Base-by-base conservation (phyloP, 2,888 invertebrate species). In the Limnephilus auricula region DNA sequence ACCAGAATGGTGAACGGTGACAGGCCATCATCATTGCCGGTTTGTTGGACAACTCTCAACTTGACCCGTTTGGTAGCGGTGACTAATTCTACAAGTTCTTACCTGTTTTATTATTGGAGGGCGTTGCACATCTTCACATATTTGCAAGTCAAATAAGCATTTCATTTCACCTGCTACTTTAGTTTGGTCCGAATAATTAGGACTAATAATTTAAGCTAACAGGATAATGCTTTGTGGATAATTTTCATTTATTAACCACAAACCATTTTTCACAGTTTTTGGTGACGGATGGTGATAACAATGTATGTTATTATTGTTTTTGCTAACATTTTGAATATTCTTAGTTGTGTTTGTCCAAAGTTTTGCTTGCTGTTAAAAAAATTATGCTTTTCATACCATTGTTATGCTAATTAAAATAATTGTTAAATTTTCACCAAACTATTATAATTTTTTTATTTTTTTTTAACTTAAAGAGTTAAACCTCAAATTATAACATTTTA, bases 31-130 rank as follows among this genome's bases (percentile, higher is more conserved):
- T 45, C 3, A 15, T 15, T 1, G n/a, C 2, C 25, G 2, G 10
- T 65, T n/a, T 65, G 65, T 65, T n/a, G n/a, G 65, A 65, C 65
- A 65, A 65, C 25, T 65, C 65, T 25, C 25, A 65, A 65, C 25
- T 65, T 65, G 65, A 65, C 25, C 65, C n/a, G 65, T 65, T 18
- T 65, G n/a, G 65, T 25, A 65, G 25, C 25, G 65, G 25, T 65
- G 65, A 65, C 65, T 83, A 83, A 83, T 83, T 18, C 25, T 37
- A 83, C 83, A 34, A 37, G 83, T 83, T 32, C 37, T 34, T 25
- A 37, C 83, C 37, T 83, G 83, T 83, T 37, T 37, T 4, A 37
- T 83, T n/a, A 37, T 25, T 37, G 34, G 83, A 34, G 83, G 37
- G 34, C 34, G 34, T 34, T 83, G 83, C 37, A 37, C 83, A 83